A percentile compares a stretch with the other conserved stretches of the same genome.
Evolutionary conservation across 1,140 invertebrate species (phyloP).

Genomic region (Bombus haemorrhoidalis): DNA sequence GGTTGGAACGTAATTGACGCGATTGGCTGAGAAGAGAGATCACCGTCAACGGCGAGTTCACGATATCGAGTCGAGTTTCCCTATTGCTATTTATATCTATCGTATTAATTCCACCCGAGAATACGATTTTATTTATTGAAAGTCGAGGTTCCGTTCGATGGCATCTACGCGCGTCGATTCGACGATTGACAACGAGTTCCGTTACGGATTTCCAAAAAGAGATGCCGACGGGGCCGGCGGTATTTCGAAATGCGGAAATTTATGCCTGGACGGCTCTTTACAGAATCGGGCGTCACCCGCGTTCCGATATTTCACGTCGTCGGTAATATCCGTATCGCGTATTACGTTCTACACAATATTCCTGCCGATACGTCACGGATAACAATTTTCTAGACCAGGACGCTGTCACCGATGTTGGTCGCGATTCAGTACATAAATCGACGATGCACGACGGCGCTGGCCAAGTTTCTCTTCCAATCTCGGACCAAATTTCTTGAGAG

Average conservation of each 20-base stretch:
- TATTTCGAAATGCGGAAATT: slow-evolving; percentile 1
- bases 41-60: too few relatives aligned
- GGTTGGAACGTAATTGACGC: too few relatives aligned
- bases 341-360: background rate
- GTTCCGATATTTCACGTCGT: background rate
- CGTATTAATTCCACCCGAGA: too few relatives aligned
- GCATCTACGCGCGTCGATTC: too few relatives aligned
- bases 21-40: too few relatives aligned
- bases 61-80: too few relatives aligned
- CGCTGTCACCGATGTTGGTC: slow-evolving; percentile 13
- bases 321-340: slow-evolving; percentile 21
- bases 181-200: background rate
- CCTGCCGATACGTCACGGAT: slow-evolving; percentile 39
- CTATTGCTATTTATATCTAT: too few relatives aligned
- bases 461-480: slow-evolving; percentile 27
- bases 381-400: slow-evolving; percentile 21
- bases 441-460: background rate
- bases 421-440: slow-evolving; percentile 28
- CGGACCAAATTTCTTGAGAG: background rate
- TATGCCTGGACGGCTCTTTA: slow-evolving; percentile 1
- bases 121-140: too few relatives aligned
- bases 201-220: background rate
- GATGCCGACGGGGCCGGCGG: background rate
- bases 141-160: too few relatives aligned
- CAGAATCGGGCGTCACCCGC: too few relatives aligned